Evolutionary conservation across 2,797 vertebrate genomes (phyloP).

Genomic region (Silurus lanzhouensis): DNA sequence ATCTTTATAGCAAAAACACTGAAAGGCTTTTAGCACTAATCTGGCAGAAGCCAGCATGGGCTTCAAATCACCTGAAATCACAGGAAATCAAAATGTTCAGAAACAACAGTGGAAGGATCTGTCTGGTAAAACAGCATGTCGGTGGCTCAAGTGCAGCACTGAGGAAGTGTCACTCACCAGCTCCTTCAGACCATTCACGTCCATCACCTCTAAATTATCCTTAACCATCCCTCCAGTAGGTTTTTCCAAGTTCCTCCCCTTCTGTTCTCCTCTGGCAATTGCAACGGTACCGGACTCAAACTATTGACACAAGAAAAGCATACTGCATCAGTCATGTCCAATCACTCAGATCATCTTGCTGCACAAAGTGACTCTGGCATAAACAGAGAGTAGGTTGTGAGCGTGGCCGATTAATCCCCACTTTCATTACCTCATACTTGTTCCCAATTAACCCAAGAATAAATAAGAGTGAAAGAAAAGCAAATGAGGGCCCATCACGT

Average conservation of each 20-base stretch:
- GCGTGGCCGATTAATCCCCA: conserved; percentile 34
- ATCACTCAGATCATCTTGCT: conserved; percentile 21
- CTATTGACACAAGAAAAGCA: conserved; percentile 50
- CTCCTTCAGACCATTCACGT: conserved; percentile 48
- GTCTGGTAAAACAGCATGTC: neutral
- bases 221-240: conserved; percentile 31
- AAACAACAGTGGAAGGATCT: neutral
- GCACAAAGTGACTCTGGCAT: conserved; percentile 22
- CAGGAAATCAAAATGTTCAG: conserved; percentile 10
- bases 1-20: conserved; percentile 64
- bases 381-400: conserved; percentile 15
- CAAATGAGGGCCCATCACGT: conserved; percentile 47
- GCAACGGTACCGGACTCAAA: conserved; percentile 33
- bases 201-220: conserved; percentile 43
- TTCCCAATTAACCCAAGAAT: conserved; percentile 46
- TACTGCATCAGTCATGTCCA: conserved; percentile 12
- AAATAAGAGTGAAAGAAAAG: conserved; percentile 46
- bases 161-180: conserved; percentile 54
- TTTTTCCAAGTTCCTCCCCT: conserved; percentile 28
- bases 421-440: conserved; percentile 39
- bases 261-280: conserved; percentile 14
- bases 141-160: neutral
- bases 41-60: conserved; percentile 27
- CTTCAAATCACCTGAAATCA: conserved; percentile 46
- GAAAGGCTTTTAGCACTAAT: conserved; percentile 54